phyloP scores from a whole-genome alignment of 2,888 invertebrate genomes.

The Nemotelus nigrinus region DNA sequence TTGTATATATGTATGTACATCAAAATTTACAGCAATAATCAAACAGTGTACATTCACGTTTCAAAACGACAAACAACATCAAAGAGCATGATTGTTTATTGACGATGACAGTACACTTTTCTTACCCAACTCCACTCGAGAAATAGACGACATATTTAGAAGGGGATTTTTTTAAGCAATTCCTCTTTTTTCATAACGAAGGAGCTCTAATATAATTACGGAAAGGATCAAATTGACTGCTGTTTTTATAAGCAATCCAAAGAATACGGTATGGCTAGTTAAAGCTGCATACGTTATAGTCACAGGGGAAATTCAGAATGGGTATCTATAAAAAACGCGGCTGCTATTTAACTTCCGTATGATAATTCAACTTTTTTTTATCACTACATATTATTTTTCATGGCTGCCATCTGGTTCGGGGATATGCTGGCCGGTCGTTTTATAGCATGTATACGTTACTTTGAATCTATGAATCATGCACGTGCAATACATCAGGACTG shows the following conservation, averaged over 20 bases:
- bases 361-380: slow-evolving; percentile 27
- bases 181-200: neutral
- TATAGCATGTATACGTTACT: neutral
- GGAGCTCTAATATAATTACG: slow-evolving; percentile 14
- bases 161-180: slow-evolving; percentile 9
- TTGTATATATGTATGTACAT: too few relatives aligned
- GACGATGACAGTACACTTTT: slow-evolving; percentile 27
- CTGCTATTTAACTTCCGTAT: slow-evolving; percentile 32
- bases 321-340: slow-evolving; percentile 20
- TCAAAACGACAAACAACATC: too few relatives aligned
- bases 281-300: slow-evolving; percentile 29
- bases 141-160: neutral
- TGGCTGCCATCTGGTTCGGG: slow-evolving; percentile 31
- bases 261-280: slow-evolving; percentile 25
- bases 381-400: slow-evolving; percentile 1
- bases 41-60: too few relatives aligned
- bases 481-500: neutral
- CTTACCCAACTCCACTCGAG: neutral
- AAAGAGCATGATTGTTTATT: neutral
- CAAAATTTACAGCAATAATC: too few relatives aligned
- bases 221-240: slow-evolving; percentile 28
- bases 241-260: slow-evolving; percentile 28
- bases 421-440: too few relatives aligned
- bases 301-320: slow-evolving; percentile 31
- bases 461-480: slow-evolving; percentile 27